Conservation (phyloP, 2,113 vertebrate genomes). For the Thalassoma bifasciatum region DNA sequence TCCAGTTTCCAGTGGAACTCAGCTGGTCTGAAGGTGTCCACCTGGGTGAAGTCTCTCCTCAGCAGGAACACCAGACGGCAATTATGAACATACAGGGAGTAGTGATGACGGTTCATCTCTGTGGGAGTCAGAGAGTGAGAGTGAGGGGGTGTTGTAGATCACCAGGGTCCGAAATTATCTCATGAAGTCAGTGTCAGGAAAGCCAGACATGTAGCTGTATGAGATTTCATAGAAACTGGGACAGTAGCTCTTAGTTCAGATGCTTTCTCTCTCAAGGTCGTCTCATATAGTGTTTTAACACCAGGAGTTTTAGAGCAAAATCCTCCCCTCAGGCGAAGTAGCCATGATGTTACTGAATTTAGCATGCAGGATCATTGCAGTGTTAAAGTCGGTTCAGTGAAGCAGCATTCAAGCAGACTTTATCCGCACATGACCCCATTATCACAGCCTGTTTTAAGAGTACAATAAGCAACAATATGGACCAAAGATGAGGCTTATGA, state of each 20-base stretch:
- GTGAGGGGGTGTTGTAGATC: constrained; percentile 12
- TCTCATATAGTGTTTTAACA: not conserved
- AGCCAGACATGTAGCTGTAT: constrained; percentile 15
- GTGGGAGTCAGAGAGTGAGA: constrained; percentile 47
- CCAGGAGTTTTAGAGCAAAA: not conserved
- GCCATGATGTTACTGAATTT: not conserved
- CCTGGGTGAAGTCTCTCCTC: constrained; percentile 93
- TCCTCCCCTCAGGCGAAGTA: not conserved
- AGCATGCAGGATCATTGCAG: not conserved
- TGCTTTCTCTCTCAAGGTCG: constrained; percentile 13
- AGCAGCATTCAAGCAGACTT: not conserved
- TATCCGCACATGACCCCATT: not conserved
- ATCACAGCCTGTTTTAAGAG: not conserved
- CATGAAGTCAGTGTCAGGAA: constrained; percentile 29
- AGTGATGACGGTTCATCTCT: constrained; percentile 99
- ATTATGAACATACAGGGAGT: constrained; percentile 96
- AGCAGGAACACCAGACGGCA: constrained; percentile 95
- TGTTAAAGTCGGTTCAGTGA: not conserved
- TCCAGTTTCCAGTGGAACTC: constrained; percentile 99
- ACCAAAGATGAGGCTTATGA: too few species aligned
- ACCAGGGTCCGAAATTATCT: constrained; percentile 36
- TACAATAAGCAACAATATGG: not conserved
- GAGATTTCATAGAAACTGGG: constrained; percentile 16
- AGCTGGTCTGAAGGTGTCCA: constrained; percentile 94
- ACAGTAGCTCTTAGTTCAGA: constrained; percentile 18